A percentile compares a stretch with the other conserved stretches of the same genome.
Evolutionary conservation across 2,888 invertebrate species (phyloP).

Genomic region (Baccha elongata): DNA sequence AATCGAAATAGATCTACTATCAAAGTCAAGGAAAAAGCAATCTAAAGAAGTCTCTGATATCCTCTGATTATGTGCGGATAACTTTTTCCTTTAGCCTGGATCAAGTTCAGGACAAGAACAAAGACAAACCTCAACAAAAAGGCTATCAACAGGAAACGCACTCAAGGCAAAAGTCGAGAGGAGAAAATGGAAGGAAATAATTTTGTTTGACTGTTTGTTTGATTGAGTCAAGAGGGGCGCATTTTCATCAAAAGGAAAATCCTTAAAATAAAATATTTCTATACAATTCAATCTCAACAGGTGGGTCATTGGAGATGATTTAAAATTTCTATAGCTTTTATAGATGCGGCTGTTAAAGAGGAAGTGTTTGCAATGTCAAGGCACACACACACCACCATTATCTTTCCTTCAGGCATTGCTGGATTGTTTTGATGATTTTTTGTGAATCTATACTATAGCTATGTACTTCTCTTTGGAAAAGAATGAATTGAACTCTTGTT

Average conservation of each 20-base stretch:
- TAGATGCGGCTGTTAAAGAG: conserved; percentile 22
- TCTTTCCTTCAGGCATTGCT: conserved; percentile 10
- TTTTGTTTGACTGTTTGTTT: neutral
- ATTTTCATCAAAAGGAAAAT: neutral
- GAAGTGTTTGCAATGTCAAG: conserved; percentile 1
- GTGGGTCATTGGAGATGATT: conserved; percentile 60
- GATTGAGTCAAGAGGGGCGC: neutral
- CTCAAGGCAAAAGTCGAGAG: neutral
- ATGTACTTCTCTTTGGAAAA: neutral
- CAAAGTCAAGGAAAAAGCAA: conserved; percentile 44
- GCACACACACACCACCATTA: neutral
- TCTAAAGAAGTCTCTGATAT: conserved; percentile 38
- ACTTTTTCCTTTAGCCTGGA: conserved; percentile 6
- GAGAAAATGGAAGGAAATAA: neutral
- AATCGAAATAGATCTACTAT: conserved; percentile 38
- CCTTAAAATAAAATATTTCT: conserved; percentile 11
- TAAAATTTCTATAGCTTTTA: conserved; percentile 45
- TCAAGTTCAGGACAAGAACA: conserved; percentile 12
- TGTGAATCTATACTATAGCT: neutral
- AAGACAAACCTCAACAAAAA: conserved; percentile 43
- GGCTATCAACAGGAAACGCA: conserved; percentile 16
- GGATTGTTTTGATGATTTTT: conserved; percentile 32
- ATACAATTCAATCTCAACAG: conserved; percentile 35
- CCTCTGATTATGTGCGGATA: conserved; percentile 52
- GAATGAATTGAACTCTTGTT: conserved; percentile 2